Percentiles rank a stretch among this genome's conserved stretches.
Conservation (phyloP, 2,113 vertebrate genomes). For the Regulus satrapa region DNA sequence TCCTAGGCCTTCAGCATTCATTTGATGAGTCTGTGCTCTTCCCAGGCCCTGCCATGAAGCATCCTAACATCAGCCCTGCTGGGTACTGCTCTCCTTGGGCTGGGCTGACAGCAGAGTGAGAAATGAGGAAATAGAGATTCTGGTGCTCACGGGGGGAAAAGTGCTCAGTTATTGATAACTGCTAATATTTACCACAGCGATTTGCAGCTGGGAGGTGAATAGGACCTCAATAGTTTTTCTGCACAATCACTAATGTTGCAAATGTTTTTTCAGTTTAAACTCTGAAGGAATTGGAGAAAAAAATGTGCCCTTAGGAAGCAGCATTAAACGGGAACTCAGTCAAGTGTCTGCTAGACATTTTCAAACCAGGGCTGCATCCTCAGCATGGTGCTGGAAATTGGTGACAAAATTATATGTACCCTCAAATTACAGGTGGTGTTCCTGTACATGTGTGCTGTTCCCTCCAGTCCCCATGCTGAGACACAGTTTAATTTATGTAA, state of each 20-base stretch:
- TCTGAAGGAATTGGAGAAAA: not conserved
- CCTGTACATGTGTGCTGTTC: accelerated
- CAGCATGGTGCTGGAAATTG: not conserved
- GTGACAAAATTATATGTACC: not conserved
- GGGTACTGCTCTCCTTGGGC: not conserved
- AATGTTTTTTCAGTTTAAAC: not conserved
- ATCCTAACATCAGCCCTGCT: accelerated
- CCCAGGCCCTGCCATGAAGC: not conserved
- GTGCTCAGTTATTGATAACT: not conserved
- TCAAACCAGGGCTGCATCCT: not conserved
- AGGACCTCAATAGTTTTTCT: not conserved
- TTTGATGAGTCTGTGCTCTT: not conserved
- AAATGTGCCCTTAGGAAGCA: not conserved
- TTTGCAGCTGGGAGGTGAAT: not conserved
- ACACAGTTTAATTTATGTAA: not conserved
- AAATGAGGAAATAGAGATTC: accelerated
- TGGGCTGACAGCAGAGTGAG: not conserved
- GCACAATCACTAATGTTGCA: not conserved
- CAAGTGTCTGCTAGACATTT: not conserved
- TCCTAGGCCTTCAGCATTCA: not conserved
- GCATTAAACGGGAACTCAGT: accelerated
- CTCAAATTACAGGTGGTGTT: not conserved
- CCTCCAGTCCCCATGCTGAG: not conserved
- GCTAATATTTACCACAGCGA: not conserved
- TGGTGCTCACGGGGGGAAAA: not conserved